phyloP scores from a whole-genome alignment of 92 coral and sea anemone species.

The Porites rus region DNA sequence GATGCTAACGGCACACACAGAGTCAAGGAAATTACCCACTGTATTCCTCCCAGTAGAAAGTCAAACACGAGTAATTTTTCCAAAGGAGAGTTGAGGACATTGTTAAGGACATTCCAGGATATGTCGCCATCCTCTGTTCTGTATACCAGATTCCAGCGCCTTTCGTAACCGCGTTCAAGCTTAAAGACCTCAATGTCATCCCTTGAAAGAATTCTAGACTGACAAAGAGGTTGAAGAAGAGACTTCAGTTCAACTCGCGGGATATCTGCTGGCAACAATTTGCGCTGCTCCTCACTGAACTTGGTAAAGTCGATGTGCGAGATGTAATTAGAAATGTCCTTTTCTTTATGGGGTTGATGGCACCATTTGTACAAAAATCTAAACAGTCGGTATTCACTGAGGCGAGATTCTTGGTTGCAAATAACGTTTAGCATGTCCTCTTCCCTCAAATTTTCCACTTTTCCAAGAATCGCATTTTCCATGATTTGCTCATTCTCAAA shows the following conservation, averaged over 20 bases:
- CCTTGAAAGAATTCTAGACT: slow-evolving; percentile 69
- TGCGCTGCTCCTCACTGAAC: slow-evolving; percentile 66
- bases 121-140: slow-evolving; percentile 59
- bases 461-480: slow-evolving; percentile 28
- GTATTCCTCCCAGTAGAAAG: slow-evolving; percentile 71
- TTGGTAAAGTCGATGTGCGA: slow-evolving; percentile 70
- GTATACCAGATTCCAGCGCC: slow-evolving; percentile 69
- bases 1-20: slow-evolving; percentile 50
- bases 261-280: slow-evolving; percentile 54
- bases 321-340: slow-evolving; percentile 47
- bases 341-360: slow-evolving; percentile 34
- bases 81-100: slow-evolving; percentile 67
- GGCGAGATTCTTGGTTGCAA: slow-evolving; percentile 59
- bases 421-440: slow-evolving; percentile 61
- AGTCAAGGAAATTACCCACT: slow-evolving; percentile 71
- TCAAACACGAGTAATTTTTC: slow-evolving; percentile 73
- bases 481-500: slow-evolving; percentile 59
- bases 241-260: slow-evolving; percentile 49
- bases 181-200: slow-evolving; percentile 60
- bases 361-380: slow-evolving; percentile 86
- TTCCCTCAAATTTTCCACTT: slow-evolving; percentile 53
- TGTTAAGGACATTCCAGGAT: slow-evolving; percentile 78
- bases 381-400: slow-evolving; percentile 77
- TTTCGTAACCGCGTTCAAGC: slow-evolving; percentile 19
- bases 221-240: slow-evolving; percentile 70